These are phyloP conservation scores for Coelogynopora nodosa DNA, from an alignment of 2,888 invertebrate species.

Conservation along the genomic window DNA sequence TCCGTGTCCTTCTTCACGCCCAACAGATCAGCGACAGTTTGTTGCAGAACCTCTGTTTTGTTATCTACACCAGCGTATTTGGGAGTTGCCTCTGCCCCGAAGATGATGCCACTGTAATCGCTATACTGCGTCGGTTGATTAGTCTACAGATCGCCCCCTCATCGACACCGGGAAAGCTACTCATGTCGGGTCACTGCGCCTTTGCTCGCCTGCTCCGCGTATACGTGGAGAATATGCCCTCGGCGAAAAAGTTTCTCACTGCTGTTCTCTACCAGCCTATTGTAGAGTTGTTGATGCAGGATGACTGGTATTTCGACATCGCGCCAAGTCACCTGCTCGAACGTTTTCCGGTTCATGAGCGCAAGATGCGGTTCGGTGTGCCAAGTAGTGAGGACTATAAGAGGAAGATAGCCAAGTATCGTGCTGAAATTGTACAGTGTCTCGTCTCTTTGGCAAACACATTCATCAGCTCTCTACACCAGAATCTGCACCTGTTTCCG, in stretches of 20 bases:
- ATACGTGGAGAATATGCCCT: conserved; percentile 78
- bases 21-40: neutral
- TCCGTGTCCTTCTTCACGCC: neutral
- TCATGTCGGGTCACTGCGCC: conserved; percentile 72
- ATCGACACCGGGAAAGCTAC: neutral
- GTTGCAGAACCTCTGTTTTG: neutral
- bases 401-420: conserved; percentile 73
- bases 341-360: conserved; percentile 67
- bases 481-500: conserved; percentile 84
- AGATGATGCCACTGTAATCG: neutral
- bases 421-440: conserved; percentile 71
- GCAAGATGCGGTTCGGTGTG: conserved; percentile 72
- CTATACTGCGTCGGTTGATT: neutral
- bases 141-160: neutral
- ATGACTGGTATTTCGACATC: conserved; percentile 83
- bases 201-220: conserved; percentile 78
- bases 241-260: conserved; percentile 85
- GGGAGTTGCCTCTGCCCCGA: neutral
- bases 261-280: conserved; percentile 86
- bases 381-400: conserved; percentile 73
- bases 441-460: conserved; percentile 74
- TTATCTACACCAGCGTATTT: neutral
- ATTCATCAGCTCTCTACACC: conserved; percentile 77
- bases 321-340: conserved; percentile 76
- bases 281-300: conserved; percentile 80